These are phyloP conservation scores for Ceraclea dissimilis DNA, from an alignment of 2,888 invertebrate species.

Conservation along the genomic window DNA sequence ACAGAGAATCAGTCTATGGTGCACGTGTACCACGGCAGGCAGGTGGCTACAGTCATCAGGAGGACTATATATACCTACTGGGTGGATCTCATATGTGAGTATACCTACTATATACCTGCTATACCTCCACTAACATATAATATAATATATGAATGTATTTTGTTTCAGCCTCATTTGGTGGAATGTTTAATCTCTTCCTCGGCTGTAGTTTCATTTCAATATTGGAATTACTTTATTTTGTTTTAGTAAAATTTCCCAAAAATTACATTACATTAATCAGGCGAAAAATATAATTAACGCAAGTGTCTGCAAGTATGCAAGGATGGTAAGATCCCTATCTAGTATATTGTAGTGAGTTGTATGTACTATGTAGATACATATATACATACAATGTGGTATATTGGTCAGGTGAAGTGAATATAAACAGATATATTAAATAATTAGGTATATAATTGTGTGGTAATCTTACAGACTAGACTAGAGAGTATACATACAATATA, in stretches of 20 bases:
- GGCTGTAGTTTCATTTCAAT: slow-evolving; percentile 37
- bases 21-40: slow-evolving; percentile 30
- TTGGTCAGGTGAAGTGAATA: too few species aligned
- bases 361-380: too few species aligned
- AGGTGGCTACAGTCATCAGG: slow-evolving; percentile 30
- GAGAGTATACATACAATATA: too few species aligned
- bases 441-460: too few species aligned
- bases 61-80: slow-evolving; percentile 32
- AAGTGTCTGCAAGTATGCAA: too few species aligned
- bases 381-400: too few species aligned
- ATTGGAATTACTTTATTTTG: slow-evolving; percentile 37
- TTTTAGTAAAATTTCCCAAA: slow-evolving; percentile 28
- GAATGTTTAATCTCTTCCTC: slow-evolving; percentile 38
- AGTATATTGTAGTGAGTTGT: too few species aligned
- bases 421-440: too few species aligned
- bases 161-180: slow-evolving; percentile 38
- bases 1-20: slow-evolving; percentile 28
- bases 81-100: slow-evolving; percentile 33
- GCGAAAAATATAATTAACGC: too few species aligned
- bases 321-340: too few species aligned
- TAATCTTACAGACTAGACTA: too few species aligned
- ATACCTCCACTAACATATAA: neutral
- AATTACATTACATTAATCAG: neutral
- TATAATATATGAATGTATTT: neutral
- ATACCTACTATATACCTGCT: too few species aligned